These are phyloP conservation scores for Anolis apletophallus DNA, from an alignment of 2,797 vertebrate genomes.

Conservation along the genomic window DNA sequence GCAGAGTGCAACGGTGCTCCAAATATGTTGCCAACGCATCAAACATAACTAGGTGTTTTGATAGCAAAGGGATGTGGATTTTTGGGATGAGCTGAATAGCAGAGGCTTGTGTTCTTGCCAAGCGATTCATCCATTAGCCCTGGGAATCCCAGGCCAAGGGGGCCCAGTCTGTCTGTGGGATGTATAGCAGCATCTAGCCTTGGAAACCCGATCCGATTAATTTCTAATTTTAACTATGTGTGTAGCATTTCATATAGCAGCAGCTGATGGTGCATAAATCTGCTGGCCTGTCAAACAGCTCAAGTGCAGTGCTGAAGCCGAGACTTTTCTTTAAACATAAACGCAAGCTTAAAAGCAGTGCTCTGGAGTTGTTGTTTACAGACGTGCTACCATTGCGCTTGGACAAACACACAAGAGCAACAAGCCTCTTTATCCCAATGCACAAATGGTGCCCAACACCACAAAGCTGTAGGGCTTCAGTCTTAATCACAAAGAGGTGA, in stretches of 20 bases:
- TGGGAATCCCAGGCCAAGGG: constrained; percentile 46
- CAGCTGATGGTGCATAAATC: constrained; percentile 79
- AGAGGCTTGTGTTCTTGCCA: neutral
- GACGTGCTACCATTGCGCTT: constrained; percentile 47
- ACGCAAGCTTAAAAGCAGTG: constrained; percentile 58
- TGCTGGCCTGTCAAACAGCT: constrained; percentile 57
- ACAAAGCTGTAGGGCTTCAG: constrained; percentile 16
- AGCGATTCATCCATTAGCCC: neutral
- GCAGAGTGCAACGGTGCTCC: neutral
- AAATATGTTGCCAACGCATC: constrained; percentile 14
- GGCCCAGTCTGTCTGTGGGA: constrained; percentile 40
- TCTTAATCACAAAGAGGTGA: neutral
- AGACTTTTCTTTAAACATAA: constrained; percentile 68
- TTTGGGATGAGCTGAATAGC: neutral
- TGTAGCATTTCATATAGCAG: constrained; percentile 74
- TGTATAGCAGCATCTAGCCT: constrained; percentile 37
- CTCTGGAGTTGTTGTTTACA: constrained; percentile 37
- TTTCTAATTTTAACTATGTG: constrained; percentile 77
- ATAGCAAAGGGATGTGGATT: neutral
- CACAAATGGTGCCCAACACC: constrained; percentile 17
- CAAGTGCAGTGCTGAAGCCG: constrained; percentile 58
- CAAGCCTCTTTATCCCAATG: neutral
- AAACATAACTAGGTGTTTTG: constrained; percentile 21
- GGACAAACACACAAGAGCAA: constrained; percentile 31
- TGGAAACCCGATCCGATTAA: constrained; percentile 71